Percentiles rank a stretch among this genome's conserved stretches.
phyloP scores from a whole-genome alignment of 2,113 vertebrate species.

The Phylloscopus trochilus region DNA sequence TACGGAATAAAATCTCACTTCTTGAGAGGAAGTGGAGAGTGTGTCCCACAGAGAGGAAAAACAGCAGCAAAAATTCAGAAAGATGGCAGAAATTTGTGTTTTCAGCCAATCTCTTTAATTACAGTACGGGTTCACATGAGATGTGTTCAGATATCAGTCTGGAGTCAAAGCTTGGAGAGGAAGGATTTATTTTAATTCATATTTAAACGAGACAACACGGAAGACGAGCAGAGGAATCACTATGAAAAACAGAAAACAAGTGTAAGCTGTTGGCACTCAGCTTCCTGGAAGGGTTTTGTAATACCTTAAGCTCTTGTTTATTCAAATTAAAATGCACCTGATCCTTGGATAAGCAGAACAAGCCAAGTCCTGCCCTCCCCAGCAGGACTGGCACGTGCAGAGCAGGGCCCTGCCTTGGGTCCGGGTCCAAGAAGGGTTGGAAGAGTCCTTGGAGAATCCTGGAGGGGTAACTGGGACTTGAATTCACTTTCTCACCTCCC shows the following conservation, averaged over 20 bases:
- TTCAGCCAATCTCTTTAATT: background rate
- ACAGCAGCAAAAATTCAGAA: background rate
- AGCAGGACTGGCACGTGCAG: rapidly evolving
- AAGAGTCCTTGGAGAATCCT: background rate
- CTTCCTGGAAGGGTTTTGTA: background rate
- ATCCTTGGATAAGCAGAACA: background rate
- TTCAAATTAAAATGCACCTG: background rate
- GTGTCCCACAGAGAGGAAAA: background rate
- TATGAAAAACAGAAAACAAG: background rate
- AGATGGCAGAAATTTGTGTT: background rate
- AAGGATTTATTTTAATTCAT: background rate
- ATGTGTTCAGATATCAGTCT: background rate
- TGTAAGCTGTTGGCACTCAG: rapidly evolving
- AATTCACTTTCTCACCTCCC: background rate
- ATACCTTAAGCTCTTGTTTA: background rate
- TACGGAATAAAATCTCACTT: rapidly evolving
- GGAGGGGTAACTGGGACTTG: background rate
- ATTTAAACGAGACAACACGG: background rate
- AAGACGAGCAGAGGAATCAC: background rate
- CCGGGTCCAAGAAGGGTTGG: rapidly evolving
- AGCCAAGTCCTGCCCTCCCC: background rate
- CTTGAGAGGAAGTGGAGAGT: background rate
- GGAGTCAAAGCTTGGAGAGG: background rate
- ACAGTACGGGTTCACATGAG: rapidly evolving
- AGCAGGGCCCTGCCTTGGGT: background rate